Conservation (phyloP, 2,888 invertebrate genomes). For the Pandemis heparana region DNA sequence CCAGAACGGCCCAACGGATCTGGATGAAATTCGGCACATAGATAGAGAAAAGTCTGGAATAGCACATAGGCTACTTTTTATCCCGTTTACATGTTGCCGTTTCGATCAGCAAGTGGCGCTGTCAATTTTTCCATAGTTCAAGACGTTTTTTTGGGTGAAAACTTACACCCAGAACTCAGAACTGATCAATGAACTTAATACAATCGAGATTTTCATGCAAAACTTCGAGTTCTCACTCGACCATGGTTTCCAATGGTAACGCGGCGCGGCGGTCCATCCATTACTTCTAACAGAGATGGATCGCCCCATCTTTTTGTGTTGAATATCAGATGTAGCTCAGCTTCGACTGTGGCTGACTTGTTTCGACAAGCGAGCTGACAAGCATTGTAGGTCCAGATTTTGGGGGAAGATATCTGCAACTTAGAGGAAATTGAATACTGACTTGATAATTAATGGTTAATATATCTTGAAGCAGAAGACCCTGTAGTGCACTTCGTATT, state of each 20-base stretch:
- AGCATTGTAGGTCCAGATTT: background rate
- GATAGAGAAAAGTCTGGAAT: too few relatives aligned
- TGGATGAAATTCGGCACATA: too few relatives aligned
- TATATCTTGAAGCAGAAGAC: too few relatives aligned
- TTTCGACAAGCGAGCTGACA: constrained; percentile 1
- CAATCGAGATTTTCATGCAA: background rate
- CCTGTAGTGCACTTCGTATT: too few relatives aligned
- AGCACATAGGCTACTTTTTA: too few relatives aligned
- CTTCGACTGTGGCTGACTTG: background rate
- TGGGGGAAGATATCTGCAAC: background rate
- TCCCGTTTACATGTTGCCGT: too few relatives aligned
- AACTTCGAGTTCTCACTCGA: constrained; percentile 3
- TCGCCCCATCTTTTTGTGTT: constrained; percentile 33
- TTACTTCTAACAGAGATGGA: constrained; percentile 36
- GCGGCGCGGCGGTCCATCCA: constrained; percentile 12
- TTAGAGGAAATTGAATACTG: background rate
- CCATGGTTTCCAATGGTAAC: constrained; percentile 3
- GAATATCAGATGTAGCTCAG: constrained; percentile 15
- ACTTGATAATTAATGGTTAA: background rate
- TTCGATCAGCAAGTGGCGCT: too few relatives aligned
- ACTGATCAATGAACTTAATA: too few relatives aligned
- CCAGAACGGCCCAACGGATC: too few relatives aligned
- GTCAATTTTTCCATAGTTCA: too few relatives aligned
- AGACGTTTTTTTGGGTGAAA: too few relatives aligned
- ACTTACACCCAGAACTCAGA: too few relatives aligned